Base-by-base conservation (phyloP, 2,797 vertebrate genomes). In the Graptemys geographica region DNA sequence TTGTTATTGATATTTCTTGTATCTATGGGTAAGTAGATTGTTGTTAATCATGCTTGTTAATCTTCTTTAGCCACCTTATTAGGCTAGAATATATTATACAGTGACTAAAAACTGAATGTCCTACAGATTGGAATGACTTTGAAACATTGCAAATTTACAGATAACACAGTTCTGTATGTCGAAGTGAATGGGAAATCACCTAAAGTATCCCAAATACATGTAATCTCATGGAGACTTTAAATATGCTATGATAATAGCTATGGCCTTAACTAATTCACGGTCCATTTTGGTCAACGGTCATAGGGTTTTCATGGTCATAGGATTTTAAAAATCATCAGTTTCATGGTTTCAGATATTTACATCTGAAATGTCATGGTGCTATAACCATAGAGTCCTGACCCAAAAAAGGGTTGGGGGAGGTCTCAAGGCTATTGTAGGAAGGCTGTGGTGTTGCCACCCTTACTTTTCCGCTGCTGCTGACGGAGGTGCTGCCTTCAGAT, bases 1-100 rank as follows among this genome's bases (percentile, higher is more conserved):
- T 99, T 87, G 99, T 99, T 93, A 99, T 99, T 55, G 99, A 99
- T 97, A 99, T 99, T 98, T 99, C 99, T 84, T 99, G 99, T 98
- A 99, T 99, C 97, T 99, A 99, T 90, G 99, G 99, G 99, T 99
- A 97, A 98, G 98, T 97, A 94, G 86, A 93, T 87, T 52, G 51
- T 84, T 90, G 47, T 37, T 57, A 81, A 52, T 52, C 33, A 41
- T 93, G 37, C 76, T 91, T 33, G 6, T 95, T 37, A 90, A 91
- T 83, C 9, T 84, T 74, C 5, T 41, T 84, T 72, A 37, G 37
- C 47, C 33, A 52, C 27, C 5, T 72, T 72, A 28, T 72, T 53
- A 37, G 33, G 23, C 33, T 69, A 69, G 28, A 74, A 51, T 25
- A 13, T 37, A 86, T 12, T 83, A 65, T 83, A 28, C 23, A 79